Percentiles rank a stretch among this genome's conserved stretches.
Conservation (phyloP, 2,113 vertebrate species). For the Microtus oregoni region DNA sequence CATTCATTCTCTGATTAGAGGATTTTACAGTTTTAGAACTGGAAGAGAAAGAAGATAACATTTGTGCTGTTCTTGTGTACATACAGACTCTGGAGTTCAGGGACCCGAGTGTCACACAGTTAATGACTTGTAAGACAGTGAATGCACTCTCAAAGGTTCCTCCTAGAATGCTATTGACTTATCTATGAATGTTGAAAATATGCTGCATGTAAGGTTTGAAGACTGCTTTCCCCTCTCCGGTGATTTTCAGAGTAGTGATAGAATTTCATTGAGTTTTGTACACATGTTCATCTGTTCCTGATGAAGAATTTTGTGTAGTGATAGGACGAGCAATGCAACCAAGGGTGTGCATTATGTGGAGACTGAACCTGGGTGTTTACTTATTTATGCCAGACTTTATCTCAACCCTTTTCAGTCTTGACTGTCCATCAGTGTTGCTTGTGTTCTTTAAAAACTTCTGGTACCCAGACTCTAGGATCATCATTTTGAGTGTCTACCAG, state of each 20-base stretch:
- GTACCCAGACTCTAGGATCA: neutral
- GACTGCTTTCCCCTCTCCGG: neutral
- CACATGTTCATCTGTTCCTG: neutral
- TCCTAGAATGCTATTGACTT: conserved; percentile 50
- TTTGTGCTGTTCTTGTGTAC: neutral
- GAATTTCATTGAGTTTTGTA: neutral
- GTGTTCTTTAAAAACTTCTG: conserved; percentile 38
- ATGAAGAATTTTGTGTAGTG: conserved; percentile 29
- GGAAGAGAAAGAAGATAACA: neutral
- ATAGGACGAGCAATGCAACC: neutral
- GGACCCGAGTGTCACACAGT: neutral
- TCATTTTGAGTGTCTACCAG: neutral
- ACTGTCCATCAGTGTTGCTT: neutral
- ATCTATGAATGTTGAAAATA: neutral
- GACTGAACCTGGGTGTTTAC: neutral
- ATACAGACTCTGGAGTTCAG: neutral
- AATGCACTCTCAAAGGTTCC: neutral
- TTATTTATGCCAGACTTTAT: neutral
- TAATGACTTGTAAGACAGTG: neutral
- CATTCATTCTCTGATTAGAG: conserved; percentile 44
- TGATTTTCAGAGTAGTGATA: neutral
- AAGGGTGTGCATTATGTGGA: neutral
- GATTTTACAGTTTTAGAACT: conserved; percentile 16
- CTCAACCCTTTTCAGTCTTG: conserved; percentile 31
- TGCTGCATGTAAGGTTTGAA: neutral